These are phyloP conservation scores for Uria aalge DNA, from an alignment of 2,113 vertebrate genomes.

Conservation along the genomic window DNA sequence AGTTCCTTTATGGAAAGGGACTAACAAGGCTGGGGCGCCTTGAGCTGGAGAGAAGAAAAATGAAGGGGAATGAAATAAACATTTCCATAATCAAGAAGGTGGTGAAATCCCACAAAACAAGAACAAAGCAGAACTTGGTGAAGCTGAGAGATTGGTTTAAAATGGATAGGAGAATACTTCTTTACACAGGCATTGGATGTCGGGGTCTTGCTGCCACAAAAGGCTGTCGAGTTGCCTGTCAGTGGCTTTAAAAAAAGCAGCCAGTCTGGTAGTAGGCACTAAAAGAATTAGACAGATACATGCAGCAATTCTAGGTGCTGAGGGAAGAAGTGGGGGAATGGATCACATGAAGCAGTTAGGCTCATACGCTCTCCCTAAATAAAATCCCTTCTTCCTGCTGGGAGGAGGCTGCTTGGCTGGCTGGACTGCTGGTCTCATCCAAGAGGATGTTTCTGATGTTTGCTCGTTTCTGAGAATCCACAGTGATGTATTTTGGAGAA, in stretches of 20 bases:
- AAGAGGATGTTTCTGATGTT: neutral
- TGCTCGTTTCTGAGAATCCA: neutral
- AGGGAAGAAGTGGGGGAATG: neutral
- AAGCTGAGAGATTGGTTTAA: neutral
- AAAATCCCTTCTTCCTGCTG: neutral
- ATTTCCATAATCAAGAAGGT: neutral
- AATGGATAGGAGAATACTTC: neutral
- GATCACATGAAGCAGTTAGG: neutral
- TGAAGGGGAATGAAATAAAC: neutral
- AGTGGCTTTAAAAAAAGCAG: neutral
- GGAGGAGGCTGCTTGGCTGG: neutral
- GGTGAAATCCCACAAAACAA: neutral
- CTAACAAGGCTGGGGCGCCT: neutral
- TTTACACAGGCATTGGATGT: neutral
- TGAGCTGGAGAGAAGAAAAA: neutral
- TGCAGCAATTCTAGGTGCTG: neutral
- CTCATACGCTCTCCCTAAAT: neutral
- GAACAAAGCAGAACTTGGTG: neutral
- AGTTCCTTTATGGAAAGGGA: neutral
- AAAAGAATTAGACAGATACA: neutral
- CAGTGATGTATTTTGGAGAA: neutral
- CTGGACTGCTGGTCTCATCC: neutral
- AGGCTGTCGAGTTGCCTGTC: fast-evolving
- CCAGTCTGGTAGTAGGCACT: neutral
- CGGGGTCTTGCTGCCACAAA: neutral